Evolutionary conservation across 2,888 invertebrate species (phyloP).

Genomic region (Melanchra persicariae): DNA sequence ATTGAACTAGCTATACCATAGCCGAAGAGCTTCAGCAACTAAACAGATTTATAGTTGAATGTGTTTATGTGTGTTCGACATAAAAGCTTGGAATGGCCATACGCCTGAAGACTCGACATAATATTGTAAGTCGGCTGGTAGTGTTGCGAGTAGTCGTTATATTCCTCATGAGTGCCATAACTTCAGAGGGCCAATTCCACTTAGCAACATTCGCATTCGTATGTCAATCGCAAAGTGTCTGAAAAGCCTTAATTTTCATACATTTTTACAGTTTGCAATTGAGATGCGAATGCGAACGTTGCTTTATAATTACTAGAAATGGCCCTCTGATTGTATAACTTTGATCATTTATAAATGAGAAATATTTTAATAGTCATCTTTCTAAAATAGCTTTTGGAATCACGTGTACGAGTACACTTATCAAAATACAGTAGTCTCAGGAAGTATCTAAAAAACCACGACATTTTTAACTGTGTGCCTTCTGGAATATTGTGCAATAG

Average conservation of each 20-base stretch:
- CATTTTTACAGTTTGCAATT: too few species aligned
- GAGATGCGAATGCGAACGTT: too few species aligned
- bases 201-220: too few species aligned
- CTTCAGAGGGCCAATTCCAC: too few species aligned
- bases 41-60: constrained; percentile 23
- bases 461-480: not conserved
- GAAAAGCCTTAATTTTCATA: too few species aligned
- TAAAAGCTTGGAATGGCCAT: constrained; percentile 22
- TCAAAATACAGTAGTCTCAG: not conserved
- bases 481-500: not conserved
- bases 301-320: too few species aligned
- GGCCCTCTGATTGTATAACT: constrained; percentile 46
- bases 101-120: constrained; percentile 25
- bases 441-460: too few species aligned
- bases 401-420: not conserved
- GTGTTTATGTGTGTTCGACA: constrained; percentile 14
- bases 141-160: constrained; percentile 30
- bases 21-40: constrained; percentile 36
- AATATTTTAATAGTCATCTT: constrained; percentile 15
- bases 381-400: not conserved
- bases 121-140: constrained; percentile 22
- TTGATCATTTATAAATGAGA: constrained; percentile 19
- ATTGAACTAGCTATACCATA: constrained; percentile 15
- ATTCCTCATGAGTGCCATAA: constrained; percentile 63
- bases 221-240: too few species aligned